Conservation (phyloP, 1,140 invertebrate species). For the Macrosteles quadrilineatus region DNA sequence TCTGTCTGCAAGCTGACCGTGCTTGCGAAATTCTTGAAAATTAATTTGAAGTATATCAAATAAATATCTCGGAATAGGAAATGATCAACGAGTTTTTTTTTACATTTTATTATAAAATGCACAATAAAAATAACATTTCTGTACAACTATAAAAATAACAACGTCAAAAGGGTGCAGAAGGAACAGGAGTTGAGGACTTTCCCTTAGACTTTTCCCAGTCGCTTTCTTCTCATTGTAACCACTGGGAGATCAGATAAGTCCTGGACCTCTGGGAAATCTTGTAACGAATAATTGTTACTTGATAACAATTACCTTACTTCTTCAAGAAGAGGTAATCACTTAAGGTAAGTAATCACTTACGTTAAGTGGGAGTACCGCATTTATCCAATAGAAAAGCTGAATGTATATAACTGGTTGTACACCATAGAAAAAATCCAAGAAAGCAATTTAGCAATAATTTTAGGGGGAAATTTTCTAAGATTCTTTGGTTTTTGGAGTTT, state of each 20-base stretch:
- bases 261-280: no score
- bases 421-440: no score
- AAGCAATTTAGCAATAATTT: no score
- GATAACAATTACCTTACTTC: no score
- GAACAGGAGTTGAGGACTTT: neutral
- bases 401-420: no score
- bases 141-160: conserved; percentile 21
- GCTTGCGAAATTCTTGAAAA: neutral
- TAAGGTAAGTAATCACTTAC: no score
- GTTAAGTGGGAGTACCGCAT: no score
- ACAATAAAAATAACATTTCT: conserved; percentile 23
- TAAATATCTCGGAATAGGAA: neutral
- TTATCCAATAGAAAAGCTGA: no score
- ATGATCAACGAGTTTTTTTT: neutral
- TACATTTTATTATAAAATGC: conserved; percentile 21
- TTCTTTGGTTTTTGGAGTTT: neutral
- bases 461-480: neutral
- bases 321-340: no score
- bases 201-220: neutral
- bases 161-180: neutral
- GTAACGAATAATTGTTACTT: no score
- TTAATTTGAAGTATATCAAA: neutral
- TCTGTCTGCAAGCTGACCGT: no score
- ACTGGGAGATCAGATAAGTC: no score
- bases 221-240: neutral